Conservation (phyloP, 2,888 invertebrate species). For the Pollenia labialis region DNA sequence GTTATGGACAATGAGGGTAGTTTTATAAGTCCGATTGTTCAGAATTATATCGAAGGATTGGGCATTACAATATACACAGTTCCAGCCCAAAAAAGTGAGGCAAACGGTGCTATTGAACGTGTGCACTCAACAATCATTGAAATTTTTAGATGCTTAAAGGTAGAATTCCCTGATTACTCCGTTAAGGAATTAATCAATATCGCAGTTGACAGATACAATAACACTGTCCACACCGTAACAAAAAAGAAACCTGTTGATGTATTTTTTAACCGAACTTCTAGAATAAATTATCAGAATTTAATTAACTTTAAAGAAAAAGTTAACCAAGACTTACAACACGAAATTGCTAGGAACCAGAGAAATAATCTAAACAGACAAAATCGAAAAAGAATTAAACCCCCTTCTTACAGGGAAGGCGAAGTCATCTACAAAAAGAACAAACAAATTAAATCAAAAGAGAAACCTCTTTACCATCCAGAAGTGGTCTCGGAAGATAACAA, state of each 20-base stretch:
- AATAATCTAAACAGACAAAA: not conserved
- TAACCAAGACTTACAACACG: not conserved
- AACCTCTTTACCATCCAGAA: conserved; percentile 9
- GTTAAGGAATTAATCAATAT: conserved; percentile 49
- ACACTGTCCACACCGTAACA: conserved; percentile 67
- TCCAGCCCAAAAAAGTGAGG: conserved; percentile 61
- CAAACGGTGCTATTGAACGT: conserved; percentile 64
- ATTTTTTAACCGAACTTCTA: conserved; percentile 60
- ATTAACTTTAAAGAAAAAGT: conserved; percentile 8
- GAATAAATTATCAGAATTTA: conserved; percentile 22
- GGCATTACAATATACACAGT: conserved; percentile 26
- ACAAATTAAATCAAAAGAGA: conserved; percentile 13
- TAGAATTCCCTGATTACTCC: conserved; percentile 31
- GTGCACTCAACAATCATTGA: conserved; percentile 68
- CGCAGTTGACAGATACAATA: conserved; percentile 72
- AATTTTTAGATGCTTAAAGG: conserved; percentile 57
- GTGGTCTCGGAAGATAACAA: not conserved
- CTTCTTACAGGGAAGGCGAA: conserved; percentile 11
- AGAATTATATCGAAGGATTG: conserved; percentile 21
- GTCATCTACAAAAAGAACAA: conserved; percentile 2
- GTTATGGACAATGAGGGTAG: conserved; percentile 66
- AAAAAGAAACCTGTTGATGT: conserved; percentile 67
- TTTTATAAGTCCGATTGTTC: conserved; percentile 50
- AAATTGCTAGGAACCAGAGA: not conserved
- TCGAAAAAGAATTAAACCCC: conserved; percentile 1